phyloP scores from a whole-genome alignment of 1,140 invertebrate genomes.

The Procambarus virginalis region DNA sequence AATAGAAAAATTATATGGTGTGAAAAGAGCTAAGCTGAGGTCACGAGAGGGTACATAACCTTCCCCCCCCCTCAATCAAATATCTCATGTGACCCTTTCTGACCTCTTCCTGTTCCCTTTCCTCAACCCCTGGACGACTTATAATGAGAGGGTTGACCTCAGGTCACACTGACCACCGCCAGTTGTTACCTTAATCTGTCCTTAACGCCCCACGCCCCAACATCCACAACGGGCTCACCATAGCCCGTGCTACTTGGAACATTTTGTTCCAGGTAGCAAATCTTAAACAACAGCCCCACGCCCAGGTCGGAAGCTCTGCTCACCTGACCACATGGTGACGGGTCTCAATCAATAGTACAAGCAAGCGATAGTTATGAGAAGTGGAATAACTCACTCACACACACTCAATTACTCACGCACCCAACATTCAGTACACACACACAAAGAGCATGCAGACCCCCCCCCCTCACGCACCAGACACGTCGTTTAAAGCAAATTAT shows the following conservation, averaged over 20 bases:
- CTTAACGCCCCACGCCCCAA: neutral
- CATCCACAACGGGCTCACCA: no score
- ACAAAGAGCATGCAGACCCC: neutral
- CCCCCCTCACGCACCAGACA: neutral
- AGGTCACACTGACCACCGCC: constrained; percentile 21
- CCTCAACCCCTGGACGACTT: neutral
- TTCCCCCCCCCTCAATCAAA: neutral
- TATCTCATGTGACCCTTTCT: constrained; percentile 7
- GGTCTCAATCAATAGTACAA: neutral
- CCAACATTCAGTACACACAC: neutral
- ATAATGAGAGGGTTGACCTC: constrained; percentile 20
- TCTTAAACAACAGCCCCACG: no score
- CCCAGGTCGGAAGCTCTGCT: neutral
- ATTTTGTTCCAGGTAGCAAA: no score
- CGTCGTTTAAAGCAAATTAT: constrained; percentile 17
- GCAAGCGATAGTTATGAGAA: neutral
- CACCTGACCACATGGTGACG: neutral
- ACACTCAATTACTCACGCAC: neutral
- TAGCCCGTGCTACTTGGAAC: no score
- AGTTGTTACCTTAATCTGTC: constrained; percentile 14
- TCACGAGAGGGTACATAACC: constrained; percentile 49
- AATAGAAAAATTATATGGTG: neutral
- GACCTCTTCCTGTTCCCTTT: neutral
- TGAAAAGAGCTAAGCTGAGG: neutral
- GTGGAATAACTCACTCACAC: neutral